These are phyloP conservation scores for Drosophila nigritarsus DNA, from an alignment of 2,888 invertebrate species.

Conservation along the genomic window DNA sequence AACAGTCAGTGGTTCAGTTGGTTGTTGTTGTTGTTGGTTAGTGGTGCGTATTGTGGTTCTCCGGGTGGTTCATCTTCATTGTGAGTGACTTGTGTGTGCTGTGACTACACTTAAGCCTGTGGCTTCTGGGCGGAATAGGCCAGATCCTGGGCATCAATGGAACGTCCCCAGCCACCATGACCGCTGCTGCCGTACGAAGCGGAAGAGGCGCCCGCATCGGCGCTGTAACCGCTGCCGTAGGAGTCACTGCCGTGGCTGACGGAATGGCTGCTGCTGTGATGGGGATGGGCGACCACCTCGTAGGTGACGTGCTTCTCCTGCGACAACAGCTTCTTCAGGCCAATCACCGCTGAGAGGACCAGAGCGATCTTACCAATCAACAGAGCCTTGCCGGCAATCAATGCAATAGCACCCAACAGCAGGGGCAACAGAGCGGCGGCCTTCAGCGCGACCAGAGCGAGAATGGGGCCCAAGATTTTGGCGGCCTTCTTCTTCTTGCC, in stretches of 20 bases:
- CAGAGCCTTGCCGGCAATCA: conserved; percentile 94
- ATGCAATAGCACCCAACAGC: conserved; percentile 92
- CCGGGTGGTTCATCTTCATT: conserved; percentile 21
- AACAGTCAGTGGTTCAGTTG: conserved; percentile 49
- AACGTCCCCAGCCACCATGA: conserved; percentile 91
- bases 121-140: conserved; percentile 92
- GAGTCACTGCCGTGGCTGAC: conserved; percentile 88
- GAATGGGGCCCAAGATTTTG: conserved; percentile 91
- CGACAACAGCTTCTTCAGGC: conserved; percentile 92
- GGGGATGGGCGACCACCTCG: conserved; percentile 94
- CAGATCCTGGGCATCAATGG: conserved; percentile 90
- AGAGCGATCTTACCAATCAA: conserved; percentile 94
- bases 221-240: conserved; percentile 87
- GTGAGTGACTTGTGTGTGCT: conserved; percentile 41
- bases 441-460: conserved; percentile 91
- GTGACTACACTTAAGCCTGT: conserved; percentile 75
- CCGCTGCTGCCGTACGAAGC: conserved; percentile 89
- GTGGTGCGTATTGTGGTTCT: conserved; percentile 42
- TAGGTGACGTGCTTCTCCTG: conserved; percentile 95
- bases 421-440: conserved; percentile 92
- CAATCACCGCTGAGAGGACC: conserved; percentile 93
- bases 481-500: conserved; percentile 94
- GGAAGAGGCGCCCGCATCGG: conserved; percentile 86
- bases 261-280: conserved; percentile 90
- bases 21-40: conserved; percentile 19